phyloP scores from a whole-genome alignment of 2,888 invertebrate species.

The Hemistola chrysoprasaria region DNA sequence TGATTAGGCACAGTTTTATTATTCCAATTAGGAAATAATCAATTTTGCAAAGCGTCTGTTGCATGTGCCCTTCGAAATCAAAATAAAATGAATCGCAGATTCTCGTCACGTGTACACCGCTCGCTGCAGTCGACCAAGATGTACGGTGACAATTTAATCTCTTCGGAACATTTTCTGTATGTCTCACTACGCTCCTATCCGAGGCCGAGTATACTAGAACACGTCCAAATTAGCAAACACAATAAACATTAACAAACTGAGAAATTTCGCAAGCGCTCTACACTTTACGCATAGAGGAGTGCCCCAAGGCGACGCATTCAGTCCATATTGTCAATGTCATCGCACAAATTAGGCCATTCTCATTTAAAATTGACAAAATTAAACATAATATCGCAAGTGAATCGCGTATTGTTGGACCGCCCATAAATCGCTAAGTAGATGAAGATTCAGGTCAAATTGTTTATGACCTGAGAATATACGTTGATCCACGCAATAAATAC shows the following conservation, averaged over 20 bases:
- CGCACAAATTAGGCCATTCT: slow-evolving; percentile 35
- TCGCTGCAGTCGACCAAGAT: slow-evolving; percentile 30
- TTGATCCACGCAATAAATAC: slow-evolving; percentile 23
- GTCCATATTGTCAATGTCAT: slow-evolving; percentile 50
- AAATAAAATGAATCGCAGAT: slow-evolving; percentile 33
- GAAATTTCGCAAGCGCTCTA: slow-evolving; percentile 34
- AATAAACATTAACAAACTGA: slow-evolving; percentile 38
- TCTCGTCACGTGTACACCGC: slow-evolving; percentile 35
- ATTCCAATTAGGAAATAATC: slow-evolving; percentile 13
- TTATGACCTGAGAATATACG: slow-evolving; percentile 31
- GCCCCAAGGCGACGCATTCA: slow-evolving; percentile 40
- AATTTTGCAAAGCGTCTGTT: slow-evolving; percentile 9
- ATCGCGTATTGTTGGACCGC: slow-evolving; percentile 29
- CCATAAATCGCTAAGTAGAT: slow-evolving; percentile 37
- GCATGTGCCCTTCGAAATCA: slow-evolving; percentile 26
- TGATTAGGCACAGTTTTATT: slow-evolving; percentile 3
- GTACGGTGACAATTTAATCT: slow-evolving; percentile 45
- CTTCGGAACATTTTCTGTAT: slow-evolving; percentile 19
- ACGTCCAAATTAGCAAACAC: slow-evolving; percentile 40
- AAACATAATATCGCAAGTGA: slow-evolving; percentile 17
- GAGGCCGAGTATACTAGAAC: slow-evolving; percentile 45
- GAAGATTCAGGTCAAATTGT: slow-evolving; percentile 41
- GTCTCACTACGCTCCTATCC: slow-evolving; percentile 28
- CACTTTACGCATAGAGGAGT: slow-evolving; percentile 26
- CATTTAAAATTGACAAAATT: slow-evolving; percentile 13